Evolutionary conservation across 2,888 invertebrate genomes (phyloP).

Genomic region (Apamea monoglypha): DNA sequence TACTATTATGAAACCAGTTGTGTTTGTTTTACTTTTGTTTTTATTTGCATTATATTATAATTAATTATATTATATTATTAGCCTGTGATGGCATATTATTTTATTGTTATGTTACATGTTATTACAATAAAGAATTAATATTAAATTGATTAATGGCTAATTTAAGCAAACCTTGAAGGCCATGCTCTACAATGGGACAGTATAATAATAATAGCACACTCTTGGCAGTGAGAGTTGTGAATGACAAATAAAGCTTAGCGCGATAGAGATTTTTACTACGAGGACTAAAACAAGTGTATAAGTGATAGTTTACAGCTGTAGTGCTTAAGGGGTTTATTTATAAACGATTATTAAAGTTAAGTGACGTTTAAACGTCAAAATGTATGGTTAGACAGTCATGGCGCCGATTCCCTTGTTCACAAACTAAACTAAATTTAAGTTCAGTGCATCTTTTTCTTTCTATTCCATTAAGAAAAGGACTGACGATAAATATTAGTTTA

Average conservation of each 20-base stretch:
- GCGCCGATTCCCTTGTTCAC: no score
- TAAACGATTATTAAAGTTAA: no score
- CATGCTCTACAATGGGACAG: no score
- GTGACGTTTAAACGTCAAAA: no score
- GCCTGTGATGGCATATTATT: neutral
- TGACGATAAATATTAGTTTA: no score
- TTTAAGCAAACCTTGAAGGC: neutral
- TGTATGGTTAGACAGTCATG: no score
- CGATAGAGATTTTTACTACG: neutral
- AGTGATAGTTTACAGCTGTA: neutral
- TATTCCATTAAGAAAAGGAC: no score
- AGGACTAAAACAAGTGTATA: neutral
- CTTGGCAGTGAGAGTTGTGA: neutral
- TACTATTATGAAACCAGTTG: neutral
- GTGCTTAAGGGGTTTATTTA: neutral
- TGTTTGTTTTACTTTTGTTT: conserved; percentile 1
- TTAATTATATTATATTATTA: neutral
- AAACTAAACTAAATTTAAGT: no score
- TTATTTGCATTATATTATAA: neutral
- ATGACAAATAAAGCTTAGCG: neutral
- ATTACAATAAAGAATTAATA: neutral
- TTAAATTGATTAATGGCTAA: neutral
- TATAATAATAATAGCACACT: no score
- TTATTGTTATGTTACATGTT: neutral
- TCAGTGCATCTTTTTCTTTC: no score